Conservation (phyloP, 2,113 vertebrate genomes). For the Barbus barbus region DNA sequence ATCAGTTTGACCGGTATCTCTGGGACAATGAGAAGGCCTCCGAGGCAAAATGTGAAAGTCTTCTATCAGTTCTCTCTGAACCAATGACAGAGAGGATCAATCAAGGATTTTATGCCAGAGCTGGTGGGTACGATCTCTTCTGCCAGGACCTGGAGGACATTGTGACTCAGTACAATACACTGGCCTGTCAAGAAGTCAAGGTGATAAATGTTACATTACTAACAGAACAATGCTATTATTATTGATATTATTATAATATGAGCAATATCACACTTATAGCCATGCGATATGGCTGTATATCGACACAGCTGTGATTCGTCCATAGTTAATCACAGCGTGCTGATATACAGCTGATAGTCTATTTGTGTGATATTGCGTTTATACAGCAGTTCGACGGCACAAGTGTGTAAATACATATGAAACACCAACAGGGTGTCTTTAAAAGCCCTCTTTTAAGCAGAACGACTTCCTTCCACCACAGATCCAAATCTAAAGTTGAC, state of each 20-base stretch:
- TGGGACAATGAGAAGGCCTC: slow-evolving; percentile 49
- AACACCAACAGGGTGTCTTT: too few species aligned
- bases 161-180: slow-evolving; percentile 31
- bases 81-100: not conserved
- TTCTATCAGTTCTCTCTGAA: slow-evolving; percentile 37
- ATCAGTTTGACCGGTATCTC: slow-evolving; percentile 8
- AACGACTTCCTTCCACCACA: too few species aligned
- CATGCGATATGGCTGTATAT: too few species aligned
- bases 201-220: slow-evolving; percentile 4
- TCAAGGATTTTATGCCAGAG: slow-evolving; percentile 22
- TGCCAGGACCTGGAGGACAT: slow-evolving; percentile 37
- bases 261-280: too few species aligned
- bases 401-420: too few species aligned
- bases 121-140: slow-evolving; percentile 54
- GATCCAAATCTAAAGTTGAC: too few species aligned
- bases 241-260: not conserved
- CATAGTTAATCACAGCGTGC: too few species aligned
- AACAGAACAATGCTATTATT: not conserved
- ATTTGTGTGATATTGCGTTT: too few species aligned
- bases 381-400: too few species aligned
- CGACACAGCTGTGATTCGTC: too few species aligned
- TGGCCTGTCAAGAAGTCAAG: slow-evolving; percentile 45
- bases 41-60: not conserved
- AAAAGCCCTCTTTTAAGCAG: too few species aligned
- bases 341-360: too few species aligned